Conservation (phyloP, 2,888 invertebrate genomes). For the Sacculina carcini region DNA sequence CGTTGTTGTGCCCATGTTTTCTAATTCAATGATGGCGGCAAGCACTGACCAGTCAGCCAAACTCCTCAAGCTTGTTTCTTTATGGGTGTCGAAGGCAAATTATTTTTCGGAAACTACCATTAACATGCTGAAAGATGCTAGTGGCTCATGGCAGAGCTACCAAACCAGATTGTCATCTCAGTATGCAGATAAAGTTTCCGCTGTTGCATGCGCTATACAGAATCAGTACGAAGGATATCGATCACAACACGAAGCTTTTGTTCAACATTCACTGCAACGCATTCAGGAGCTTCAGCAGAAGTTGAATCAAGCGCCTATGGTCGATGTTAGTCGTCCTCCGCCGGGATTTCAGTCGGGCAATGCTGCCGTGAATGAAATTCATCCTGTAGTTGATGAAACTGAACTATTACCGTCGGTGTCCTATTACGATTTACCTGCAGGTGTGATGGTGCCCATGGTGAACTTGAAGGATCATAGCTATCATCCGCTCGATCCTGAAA, state of each 20-base stretch:
- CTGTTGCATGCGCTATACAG: constrained; percentile 51
- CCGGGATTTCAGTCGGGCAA: constrained; percentile 34
- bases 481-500: constrained; percentile 61
- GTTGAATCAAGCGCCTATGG: constrained; percentile 20
- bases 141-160: constrained; percentile 63
- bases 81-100: constrained; percentile 91
- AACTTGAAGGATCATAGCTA: constrained; percentile 71
- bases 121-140: constrained; percentile 61
- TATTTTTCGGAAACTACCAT: constrained; percentile 57
- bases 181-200: constrained; percentile 46
- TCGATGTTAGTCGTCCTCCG: constrained; percentile 63
- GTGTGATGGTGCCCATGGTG: constrained; percentile 88
- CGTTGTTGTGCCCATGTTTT: constrained; percentile 94
- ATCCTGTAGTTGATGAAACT: constrained; percentile 25
- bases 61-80: constrained; percentile 63
- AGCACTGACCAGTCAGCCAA: constrained; percentile 69
- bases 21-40: constrained; percentile 62
- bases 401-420: constrained; percentile 70
- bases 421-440: constrained; percentile 90
- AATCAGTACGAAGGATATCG: constrained; percentile 55
- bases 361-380: too few relatives aligned
- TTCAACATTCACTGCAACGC: constrained; percentile 65
- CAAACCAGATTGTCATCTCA: constrained; percentile 57
- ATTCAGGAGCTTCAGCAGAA: constrained; percentile 37
- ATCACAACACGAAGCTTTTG: constrained; percentile 83